Evolutionary conservation across 92 coral and sea anemone genomes (phyloP).

Genomic region (Epizoanthus ramosus): DNA sequence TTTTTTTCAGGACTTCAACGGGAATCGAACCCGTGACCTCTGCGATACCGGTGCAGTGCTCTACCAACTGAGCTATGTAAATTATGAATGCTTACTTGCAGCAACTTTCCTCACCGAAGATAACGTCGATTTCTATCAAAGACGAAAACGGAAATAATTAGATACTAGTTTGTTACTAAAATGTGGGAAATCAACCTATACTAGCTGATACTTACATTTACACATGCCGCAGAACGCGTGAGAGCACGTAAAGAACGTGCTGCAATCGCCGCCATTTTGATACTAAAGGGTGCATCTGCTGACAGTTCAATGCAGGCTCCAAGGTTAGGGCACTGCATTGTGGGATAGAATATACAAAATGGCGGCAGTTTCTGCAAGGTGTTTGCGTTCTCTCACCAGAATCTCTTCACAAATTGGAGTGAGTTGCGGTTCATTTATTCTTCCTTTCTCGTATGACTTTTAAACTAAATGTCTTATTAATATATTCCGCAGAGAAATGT

Average conservation of each 20-base stretch:
- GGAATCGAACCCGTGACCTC: no score
- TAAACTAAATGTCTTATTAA: neutral
- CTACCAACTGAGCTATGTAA: no score
- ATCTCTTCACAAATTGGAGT: constrained; percentile 66
- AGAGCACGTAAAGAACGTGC: constrained; percentile 84
- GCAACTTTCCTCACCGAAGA: constrained; percentile 20
- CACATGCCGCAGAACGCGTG: constrained; percentile 62
- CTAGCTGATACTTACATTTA: constrained; percentile 50
- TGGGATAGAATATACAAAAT: constrained; percentile 70
- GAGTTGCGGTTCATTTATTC: constrained; percentile 20
- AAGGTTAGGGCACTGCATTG: neutral
- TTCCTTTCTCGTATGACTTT: neutral
- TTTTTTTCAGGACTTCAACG: no score
- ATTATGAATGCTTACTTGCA: constrained; percentile 6
- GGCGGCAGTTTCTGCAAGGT: constrained; percentile 85
- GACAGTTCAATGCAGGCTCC: neutral
- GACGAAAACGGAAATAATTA: neutral
- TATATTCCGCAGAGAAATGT: constrained; percentile 19
- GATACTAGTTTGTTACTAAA: neutral
- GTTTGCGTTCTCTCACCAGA: constrained; percentile 78
- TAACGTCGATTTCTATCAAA: constrained; percentile 25
- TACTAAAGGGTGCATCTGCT: constrained; percentile 29
- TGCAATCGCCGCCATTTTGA: constrained; percentile 85
- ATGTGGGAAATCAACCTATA: neutral
- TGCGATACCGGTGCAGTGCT: no score